Conservation (phyloP, 2,888 invertebrate species). For the Acleris sparsana region DNA sequence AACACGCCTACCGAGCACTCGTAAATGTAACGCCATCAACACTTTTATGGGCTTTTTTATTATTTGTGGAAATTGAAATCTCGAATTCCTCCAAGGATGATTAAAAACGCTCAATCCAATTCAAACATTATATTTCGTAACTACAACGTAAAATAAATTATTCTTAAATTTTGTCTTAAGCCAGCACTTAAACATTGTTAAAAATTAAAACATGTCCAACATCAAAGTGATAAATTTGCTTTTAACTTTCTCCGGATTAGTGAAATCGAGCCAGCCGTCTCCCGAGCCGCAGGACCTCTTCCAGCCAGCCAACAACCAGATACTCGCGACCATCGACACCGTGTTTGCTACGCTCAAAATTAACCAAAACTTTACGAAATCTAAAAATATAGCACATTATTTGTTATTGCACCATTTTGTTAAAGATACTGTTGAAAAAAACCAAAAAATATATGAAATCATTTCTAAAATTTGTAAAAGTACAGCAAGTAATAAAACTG, state of each 20-base stretch:
- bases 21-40: too few species aligned
- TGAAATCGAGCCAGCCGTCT: not conserved
- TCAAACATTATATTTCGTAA: too few species aligned
- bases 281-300: conserved; percentile 40
- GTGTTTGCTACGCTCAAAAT: conserved; percentile 48
- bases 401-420: conserved; percentile 45
- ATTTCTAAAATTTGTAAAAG: not conserved
- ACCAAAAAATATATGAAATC: not conserved
- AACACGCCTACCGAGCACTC: too few species aligned
- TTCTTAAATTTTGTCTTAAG: too few species aligned
- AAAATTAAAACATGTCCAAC: not conserved
- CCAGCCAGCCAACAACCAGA: conserved; percentile 39
- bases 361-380: conserved; percentile 40
- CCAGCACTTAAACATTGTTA: too few species aligned
- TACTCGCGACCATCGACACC: conserved; percentile 47
- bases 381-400: conserved; percentile 42
- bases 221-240: not conserved
- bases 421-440: not conserved
- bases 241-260: not conserved
- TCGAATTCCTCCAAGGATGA: too few species aligned
- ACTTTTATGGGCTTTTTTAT: too few species aligned
- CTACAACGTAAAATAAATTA: too few species aligned
- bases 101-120: too few species aligned
- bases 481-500: not conserved
- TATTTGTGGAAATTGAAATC: too few species aligned